These are phyloP conservation scores for Lytechinus pictus DNA, from an alignment of 35 echinoderm and acorn worm genomes.

Conservation along the genomic window DNA sequence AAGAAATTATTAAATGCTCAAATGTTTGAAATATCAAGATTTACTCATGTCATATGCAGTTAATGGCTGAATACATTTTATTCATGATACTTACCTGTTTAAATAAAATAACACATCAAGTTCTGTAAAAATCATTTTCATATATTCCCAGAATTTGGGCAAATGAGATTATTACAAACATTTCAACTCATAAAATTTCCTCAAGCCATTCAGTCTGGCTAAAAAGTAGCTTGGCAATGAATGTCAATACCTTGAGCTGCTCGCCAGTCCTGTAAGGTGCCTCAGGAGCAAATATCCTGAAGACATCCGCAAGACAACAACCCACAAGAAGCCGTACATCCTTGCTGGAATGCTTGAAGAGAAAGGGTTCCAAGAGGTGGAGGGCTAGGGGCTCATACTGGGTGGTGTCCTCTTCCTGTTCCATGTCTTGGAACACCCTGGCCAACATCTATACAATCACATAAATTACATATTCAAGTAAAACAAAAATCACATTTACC, in stretches of 20 bases:
- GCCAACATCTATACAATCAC: slow-evolving; percentile 68
- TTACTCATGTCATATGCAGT: not conserved
- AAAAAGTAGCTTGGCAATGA: not conserved
- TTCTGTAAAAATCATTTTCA: not conserved
- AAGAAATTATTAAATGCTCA: not conserved
- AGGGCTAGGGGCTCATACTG: slow-evolving; percentile 80
- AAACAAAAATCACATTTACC: no score
- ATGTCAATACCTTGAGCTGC: slow-evolving; percentile 79
- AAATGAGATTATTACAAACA: not conserved
- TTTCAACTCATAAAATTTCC: no score
- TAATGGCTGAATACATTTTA: not conserved
- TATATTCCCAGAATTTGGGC: not conserved
- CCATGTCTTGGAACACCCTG: slow-evolving; percentile 94
- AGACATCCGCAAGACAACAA: slow-evolving; percentile 94
- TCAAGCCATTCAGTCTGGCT: not conserved
- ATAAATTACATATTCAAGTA: no score
- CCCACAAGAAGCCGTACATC: slow-evolving; percentile 92
- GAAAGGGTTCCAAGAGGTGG: slow-evolving; percentile 76
- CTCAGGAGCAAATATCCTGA: slow-evolving; percentile 97
- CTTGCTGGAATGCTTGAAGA: slow-evolving; percentile 88
- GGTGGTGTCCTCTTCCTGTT: slow-evolving; percentile 89
- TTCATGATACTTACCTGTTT: not conserved
- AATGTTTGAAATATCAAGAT: not conserved
- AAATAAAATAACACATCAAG: not conserved
- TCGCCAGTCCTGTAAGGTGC: slow-evolving; percentile 88